phyloP scores from a whole-genome alignment of 2,797 vertebrate species.

The Acridotheres tristis region DNA sequence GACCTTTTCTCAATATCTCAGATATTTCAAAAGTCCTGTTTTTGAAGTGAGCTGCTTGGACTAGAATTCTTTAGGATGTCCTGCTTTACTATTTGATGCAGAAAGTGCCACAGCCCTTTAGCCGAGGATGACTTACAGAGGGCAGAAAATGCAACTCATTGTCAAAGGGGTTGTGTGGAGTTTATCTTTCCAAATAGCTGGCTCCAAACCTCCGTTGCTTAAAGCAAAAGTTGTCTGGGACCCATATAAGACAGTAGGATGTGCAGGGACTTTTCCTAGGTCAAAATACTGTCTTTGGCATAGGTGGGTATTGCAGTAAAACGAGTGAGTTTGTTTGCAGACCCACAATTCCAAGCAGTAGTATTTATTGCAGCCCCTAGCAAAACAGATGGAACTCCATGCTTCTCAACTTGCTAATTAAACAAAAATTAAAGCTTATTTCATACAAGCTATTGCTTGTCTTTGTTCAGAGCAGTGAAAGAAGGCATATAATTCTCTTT shows the following conservation, averaged over 20 bases:
- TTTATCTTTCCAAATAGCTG: not conserved
- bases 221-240: not conserved
- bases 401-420: not conserved
- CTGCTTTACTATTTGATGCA: not conserved
- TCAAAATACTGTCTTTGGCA: not conserved
- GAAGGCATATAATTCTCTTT: not conserved
- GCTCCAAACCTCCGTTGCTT: not conserved
- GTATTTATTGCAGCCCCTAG: not conserved
- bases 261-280: not conserved
- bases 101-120: not conserved
- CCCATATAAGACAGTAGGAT: not conserved
- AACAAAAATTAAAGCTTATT: not conserved
- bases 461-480: not conserved
- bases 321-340: not conserved
- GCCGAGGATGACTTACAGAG: not conserved
- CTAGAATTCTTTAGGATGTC: not conserved
- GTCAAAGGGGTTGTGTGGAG: not conserved
- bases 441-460: not conserved
- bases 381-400: conserved; percentile 1
- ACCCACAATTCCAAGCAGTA: not conserved
- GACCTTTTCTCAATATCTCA: not conserved
- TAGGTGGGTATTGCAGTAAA: not conserved
- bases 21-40: not conserved
- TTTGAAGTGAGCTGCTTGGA: not conserved
- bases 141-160: not conserved